Percentiles rank a stretch among this genome's conserved stretches.
phyloP scores from a whole-genome alignment of 92 coral and sea anemone species.

The Galaxea fascicularis region DNA sequence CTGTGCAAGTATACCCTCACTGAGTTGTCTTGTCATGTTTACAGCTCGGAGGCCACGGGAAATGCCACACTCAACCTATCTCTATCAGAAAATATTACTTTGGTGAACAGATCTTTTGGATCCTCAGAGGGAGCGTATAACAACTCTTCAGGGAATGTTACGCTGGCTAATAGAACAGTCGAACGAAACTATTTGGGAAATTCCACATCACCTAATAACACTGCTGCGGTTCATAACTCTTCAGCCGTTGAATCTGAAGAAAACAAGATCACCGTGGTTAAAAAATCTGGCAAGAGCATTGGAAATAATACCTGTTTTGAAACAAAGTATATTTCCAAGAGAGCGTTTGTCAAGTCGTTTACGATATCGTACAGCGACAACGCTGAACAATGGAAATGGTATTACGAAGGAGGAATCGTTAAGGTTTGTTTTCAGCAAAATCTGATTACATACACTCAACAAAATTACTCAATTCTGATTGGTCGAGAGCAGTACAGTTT shows the following conservation, averaged over 20 bases:
- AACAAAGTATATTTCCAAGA: neutral
- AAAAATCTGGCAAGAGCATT: neutral
- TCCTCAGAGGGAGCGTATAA: neutral
- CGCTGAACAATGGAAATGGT: neutral
- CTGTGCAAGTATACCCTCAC: neutral
- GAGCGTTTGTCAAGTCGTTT: neutral
- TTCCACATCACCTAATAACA: neutral
- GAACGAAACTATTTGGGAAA: neutral
- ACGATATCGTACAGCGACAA: constrained; percentile 28
- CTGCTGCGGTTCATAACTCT: neutral
- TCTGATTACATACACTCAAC: neutral
- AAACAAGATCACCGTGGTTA: neutral
- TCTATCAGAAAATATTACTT: neutral
- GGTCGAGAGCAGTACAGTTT: no score
- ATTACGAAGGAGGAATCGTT: constrained; percentile 9
- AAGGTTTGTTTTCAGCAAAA: constrained; percentile 13
- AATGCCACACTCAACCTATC: neutral
- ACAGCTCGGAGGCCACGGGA: constrained; percentile 10
- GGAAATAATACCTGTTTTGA: neutral
- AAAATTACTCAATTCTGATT: neutral
- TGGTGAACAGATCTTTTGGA: neutral
- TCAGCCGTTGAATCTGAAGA: no score
- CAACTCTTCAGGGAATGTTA: neutral
- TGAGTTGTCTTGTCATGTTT: neutral
- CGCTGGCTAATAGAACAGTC: neutral